phyloP scores from a whole-genome alignment of 1,140 invertebrate genomes.

The Archegozetes longisetosus region DNA sequence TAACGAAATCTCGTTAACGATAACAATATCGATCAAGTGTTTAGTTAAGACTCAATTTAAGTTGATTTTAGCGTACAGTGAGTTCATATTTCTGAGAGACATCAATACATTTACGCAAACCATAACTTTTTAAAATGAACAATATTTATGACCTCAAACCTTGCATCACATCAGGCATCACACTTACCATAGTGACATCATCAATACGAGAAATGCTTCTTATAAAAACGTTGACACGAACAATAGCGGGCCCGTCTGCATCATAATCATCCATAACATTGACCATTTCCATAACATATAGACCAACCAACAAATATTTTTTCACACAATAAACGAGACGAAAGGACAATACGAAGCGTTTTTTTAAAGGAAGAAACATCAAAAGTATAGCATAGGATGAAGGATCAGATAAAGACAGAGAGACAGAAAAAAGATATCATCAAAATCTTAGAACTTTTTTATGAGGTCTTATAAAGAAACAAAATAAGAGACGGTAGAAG shows the following conservation, averaged over 20 bases:
- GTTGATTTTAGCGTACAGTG: no score
- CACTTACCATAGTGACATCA: conserved; percentile 35
- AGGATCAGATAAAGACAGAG: neutral
- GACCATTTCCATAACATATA: neutral
- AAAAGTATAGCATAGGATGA: neutral
- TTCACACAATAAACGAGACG: neutral
- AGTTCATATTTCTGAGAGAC: no score
- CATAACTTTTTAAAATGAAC: no score
- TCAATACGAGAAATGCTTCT: conserved; percentile 34
- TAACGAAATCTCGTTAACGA: no score
- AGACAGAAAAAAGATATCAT: neutral
- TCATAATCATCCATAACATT: neutral
- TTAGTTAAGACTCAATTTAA: no score
- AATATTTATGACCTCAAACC: no score
- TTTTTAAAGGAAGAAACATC: neutral
- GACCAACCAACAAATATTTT: neutral
- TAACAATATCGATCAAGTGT: no score
- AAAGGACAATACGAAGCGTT: neutral
- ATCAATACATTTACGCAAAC: no score
- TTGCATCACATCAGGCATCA: no score
- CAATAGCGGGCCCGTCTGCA: conserved; percentile 31
- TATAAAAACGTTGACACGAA: conserved; percentile 33
- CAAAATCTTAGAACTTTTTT: no score
- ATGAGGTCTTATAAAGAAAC: no score
- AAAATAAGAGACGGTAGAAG: no score